Evolutionary conservation across 2,888 invertebrate species (phyloP), one percentile per base, ranked within the genome.

Genomic region (Stenodema calcarata): DNA sequence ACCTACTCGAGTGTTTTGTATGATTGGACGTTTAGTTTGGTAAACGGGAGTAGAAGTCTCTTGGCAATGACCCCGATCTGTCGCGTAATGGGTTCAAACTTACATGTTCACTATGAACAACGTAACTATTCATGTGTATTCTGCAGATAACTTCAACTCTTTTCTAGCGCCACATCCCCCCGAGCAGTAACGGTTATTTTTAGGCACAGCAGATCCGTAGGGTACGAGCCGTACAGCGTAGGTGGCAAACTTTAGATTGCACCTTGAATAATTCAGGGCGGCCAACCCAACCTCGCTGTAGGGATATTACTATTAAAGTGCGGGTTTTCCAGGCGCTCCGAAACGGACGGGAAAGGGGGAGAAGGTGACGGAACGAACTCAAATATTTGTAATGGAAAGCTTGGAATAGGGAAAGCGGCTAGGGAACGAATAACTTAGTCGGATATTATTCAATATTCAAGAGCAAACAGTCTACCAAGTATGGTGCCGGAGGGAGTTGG

Each of bases 361-460:
- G 54, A 28, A 80, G 54, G 80, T 80, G 80, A 80, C 50, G 80
- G 80, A 80, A 54, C 54, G 80, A 80, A 80, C 80, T 80, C 50
- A 80, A 80, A 80, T 80, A 80, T 80, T 80, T 80, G 80, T 80
- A 80, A 80, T 80, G 80, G 80, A 44, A 80, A 30, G 80, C 47
- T 35, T n/a, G 73, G 54, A 80, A 44, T 80, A 62, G 82, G 82
- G 70, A 82, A 80, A 54, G 30, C 28, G 30, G 30, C 16, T 14
- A 54, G 81, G 69, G 27, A 82, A 82, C 82, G 82, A 30, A 80
- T 82, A 82, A 82, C 82, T 82, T 82, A 62, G 82, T 82, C 82
- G 82, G 82, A 70, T 82, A 82, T 69, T 82, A 82, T 82, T 82
- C 82, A 82, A 82, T 82, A 82, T 82, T 82, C 82, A 82, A n/a